Conservation (phyloP, 2,888 invertebrate species). For the Trypoxylon attenuatum region DNA sequence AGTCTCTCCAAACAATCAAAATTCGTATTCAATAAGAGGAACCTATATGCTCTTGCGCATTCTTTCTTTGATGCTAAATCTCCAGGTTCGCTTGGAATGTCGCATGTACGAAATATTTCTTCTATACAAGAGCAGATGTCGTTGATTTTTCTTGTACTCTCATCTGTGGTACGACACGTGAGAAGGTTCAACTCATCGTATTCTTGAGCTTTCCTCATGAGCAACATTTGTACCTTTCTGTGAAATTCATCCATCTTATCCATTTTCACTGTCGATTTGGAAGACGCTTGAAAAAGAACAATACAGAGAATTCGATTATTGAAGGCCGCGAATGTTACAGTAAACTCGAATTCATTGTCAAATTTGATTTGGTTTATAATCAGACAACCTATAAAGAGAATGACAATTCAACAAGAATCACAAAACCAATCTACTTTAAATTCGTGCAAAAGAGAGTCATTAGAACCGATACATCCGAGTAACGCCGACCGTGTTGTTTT, state of each 20-base stretch:
- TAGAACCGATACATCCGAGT: too few species aligned
- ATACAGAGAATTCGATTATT: too few species aligned
- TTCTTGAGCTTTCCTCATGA: constrained; percentile 51
- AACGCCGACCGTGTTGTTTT: too few species aligned
- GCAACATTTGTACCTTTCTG: constrained; percentile 44
- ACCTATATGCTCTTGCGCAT: constrained; percentile 56
- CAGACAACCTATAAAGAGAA: too few species aligned
- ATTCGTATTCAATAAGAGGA: constrained; percentile 64
- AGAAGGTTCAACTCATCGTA: constrained; percentile 52
- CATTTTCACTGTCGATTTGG: constrained; percentile 1
- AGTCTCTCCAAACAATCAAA: constrained; percentile 63
- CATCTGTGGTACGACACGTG: constrained; percentile 54
- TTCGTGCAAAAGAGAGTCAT: too few species aligned
- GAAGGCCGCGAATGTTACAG: too few species aligned
- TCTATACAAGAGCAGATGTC: constrained; percentile 44
- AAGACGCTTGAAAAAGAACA: not conserved
- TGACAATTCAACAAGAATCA: too few species aligned
- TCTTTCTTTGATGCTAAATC: constrained; percentile 15
- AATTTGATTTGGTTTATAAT: too few species aligned
- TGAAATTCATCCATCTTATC: constrained; percentile 23
- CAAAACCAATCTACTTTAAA: too few species aligned
- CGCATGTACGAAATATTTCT: constrained; percentile 28
- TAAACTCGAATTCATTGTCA: too few species aligned
- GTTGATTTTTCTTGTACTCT: constrained; percentile 47
- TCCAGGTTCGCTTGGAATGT: constrained; percentile 11